Evolutionary conservation across 2,888 invertebrate species (phyloP), one percentile per base, ranked within the genome.

Genomic region (Pantelozetes paolii): DNA sequence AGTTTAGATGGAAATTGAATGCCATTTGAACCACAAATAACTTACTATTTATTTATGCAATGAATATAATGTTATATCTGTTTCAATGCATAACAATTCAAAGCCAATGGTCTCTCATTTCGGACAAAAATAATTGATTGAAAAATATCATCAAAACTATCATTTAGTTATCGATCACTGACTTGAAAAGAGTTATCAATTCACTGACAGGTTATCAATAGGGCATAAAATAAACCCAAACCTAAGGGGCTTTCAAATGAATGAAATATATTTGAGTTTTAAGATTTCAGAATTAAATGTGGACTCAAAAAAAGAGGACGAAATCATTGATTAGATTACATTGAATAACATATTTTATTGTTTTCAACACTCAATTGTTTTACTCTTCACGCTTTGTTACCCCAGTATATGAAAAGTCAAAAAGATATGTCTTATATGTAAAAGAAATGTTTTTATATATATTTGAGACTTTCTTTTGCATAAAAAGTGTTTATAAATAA

Each of bases 301-400:
- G 9, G 8, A 11, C 15, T n/a, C n/a, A 3, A 15, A n/a, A 48
- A 15, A 15, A 48, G 18, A 48, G 18, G 15, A 42, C 42, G 15
- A 42, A 11, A 42, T 42, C 15, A n/a, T 48, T 9, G 15, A 48
- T 57, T 57, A 57, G 18, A 57, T 57, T 57, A 57, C 23, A 57
- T 57, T 57, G 5, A 57, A 57, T 57, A 57, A 50, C n/a, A 50
- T 50, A 6, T 50, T 28, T 6, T 57, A 23, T 57, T 57, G 11
- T 23, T 57, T 57, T 57, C 26, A 23, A 2, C 57, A 57, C 26
- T 23, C 5, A 57, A 57, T 57, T 57, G 57, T 57, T 23, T 48
- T 15, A 48, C 48, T 57, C 57, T 57, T 57, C 5, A 57, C 57
- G 57, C 57, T 57, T 57, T 57, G 57, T 57, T 57, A 57, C 5